Base-by-base conservation (phyloP, 2,113 vertebrate species). In the Scomber colias region DNA sequence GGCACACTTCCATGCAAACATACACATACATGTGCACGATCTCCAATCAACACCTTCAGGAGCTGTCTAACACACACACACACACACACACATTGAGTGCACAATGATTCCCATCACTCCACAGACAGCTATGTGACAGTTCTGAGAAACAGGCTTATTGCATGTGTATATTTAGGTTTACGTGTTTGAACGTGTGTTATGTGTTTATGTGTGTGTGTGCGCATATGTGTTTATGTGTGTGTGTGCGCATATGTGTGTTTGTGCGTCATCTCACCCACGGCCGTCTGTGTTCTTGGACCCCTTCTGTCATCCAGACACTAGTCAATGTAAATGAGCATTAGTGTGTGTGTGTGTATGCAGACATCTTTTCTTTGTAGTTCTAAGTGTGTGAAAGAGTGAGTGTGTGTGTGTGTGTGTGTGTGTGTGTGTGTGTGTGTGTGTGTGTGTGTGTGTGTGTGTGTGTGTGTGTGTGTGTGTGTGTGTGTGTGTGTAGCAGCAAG, bases 251-350 rank as follows among this genome's bases (percentile, higher is more conserved):
- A 59, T 10, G 24, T 11, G 27, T 5, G 21, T 19, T 45, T 81
- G 71, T 91, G 87, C 75, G 64, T 90, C 87, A 91, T 89, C 82
- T 82, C 88, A 87, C 89, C 89, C 88, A 89, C 87, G 5, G 79
- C 83, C 81, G 77, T 84, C 85, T 90, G 86, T 85, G 86, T 84
- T 88, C 80, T 61, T 75, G 69, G 71, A 88, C 81, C 80, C 82
- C 90, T 88, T 87, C 88, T 91, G 88, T 86, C 87, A 75, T 61
- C 40, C 30, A 82, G 60, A 77, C 82, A 84, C 73, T 60, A 77
- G 77, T 77, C 46, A 66, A 60, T 75, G 75, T 83, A 84, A 75
- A 66, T 71, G 65, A 68, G 54, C 66, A 59, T 54, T 21, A 19
- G 11, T 64, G 62, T 21, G 67, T 69, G 73, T 49, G 9, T 54